A percentile compares a stretch with the other conserved stretches of the same genome.
These are phyloP conservation scores for Reticulitermes lucifugus DNA, from an alignment of 2,888 invertebrate genomes.

Conservation along the genomic window DNA sequence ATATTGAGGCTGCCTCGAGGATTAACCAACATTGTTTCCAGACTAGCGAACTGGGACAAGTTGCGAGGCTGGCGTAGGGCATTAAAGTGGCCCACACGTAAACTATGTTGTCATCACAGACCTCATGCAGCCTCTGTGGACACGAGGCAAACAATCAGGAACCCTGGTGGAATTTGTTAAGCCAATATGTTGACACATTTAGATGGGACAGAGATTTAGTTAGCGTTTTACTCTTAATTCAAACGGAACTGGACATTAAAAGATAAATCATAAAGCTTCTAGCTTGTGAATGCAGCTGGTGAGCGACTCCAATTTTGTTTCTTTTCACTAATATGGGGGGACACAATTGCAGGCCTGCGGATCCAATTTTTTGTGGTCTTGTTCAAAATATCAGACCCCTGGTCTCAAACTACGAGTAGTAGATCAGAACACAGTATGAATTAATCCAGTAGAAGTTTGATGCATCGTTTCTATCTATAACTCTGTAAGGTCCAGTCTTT, in stretches of 20 bases:
- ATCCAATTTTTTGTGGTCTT: too few species aligned
- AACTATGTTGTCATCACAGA: not conserved
- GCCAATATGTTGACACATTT: not conserved
- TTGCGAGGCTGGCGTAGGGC: not conserved
- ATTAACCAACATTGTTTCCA: conserved; percentile 15
- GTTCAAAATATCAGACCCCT: too few species aligned
- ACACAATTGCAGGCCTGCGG: too few species aligned
- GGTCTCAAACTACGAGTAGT: too few species aligned
- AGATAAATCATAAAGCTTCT: too few species aligned
- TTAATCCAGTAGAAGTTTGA: too few species aligned
- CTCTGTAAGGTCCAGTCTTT: too few species aligned
- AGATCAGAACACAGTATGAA: too few species aligned
- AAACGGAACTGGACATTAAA: not conserved
- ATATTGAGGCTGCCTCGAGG: not conserved
- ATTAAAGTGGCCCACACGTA: not conserved
- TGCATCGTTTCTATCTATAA: too few species aligned
- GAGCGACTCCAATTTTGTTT: too few species aligned
- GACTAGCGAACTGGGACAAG: not conserved
- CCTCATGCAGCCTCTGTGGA: not conserved
- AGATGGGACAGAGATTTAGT: not conserved
- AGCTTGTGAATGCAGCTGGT: too few species aligned
- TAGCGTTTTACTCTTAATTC: not conserved
- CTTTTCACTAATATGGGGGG: too few species aligned
- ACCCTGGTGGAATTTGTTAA: not conserved
- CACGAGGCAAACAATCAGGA: not conserved